A percentile compares a stretch with the other conserved stretches of the same genome.
Evolutionary conservation across 2,888 invertebrate species (phyloP).

Genomic region (Drosophila mettleri): DNA sequence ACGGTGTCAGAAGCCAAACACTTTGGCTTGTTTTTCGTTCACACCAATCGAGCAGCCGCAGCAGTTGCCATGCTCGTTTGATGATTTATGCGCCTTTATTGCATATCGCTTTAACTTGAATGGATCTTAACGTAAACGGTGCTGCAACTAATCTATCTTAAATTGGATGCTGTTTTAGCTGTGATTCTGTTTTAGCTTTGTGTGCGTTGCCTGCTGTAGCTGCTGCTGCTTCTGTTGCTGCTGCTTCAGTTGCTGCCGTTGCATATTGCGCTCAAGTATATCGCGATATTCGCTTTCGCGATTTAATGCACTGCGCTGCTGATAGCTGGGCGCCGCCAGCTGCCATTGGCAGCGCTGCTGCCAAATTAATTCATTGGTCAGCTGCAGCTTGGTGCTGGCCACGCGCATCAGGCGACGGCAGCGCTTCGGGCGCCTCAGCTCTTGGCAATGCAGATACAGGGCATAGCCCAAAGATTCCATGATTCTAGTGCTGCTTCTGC

Average conservation of each 20-base stretch:
- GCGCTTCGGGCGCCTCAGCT: slow-evolving; percentile 57
- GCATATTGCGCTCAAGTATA: slow-evolving; percentile 51
- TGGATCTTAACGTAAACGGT: slow-evolving; percentile 13
- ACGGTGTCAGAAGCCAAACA: slow-evolving; percentile 64
- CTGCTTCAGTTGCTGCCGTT: slow-evolving; percentile 45
- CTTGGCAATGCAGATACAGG: slow-evolving; percentile 64
- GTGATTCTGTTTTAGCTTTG: not conserved
- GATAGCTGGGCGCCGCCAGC: slow-evolving; percentile 37
- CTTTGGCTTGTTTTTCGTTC: slow-evolving; percentile 47
- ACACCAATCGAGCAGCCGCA: slow-evolving; percentile 14
- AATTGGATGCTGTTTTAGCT: not conserved
- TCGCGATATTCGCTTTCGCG: slow-evolving; percentile 64
- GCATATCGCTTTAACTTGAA: slow-evolving; percentile 33
- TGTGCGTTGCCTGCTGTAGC: slow-evolving; percentile 21
- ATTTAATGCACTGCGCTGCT: slow-evolving; percentile 48
- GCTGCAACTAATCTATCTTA: slow-evolving; percentile 18
- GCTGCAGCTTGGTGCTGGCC: slow-evolving; percentile 62
- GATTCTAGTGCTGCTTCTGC: not conserved
- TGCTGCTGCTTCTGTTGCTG: slow-evolving; percentile 24
- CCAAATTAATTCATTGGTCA: slow-evolving; percentile 72
- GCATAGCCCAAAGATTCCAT: slow-evolving; percentile 58
- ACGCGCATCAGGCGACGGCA: slow-evolving; percentile 54
- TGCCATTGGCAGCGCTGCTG: slow-evolving; percentile 53
- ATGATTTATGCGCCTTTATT: slow-evolving; percentile 61
- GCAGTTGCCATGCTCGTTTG: slow-evolving; percentile 7